Base-by-base conservation (phyloP, 2,888 invertebrate genomes). In the Tortrix viridana region DNA sequence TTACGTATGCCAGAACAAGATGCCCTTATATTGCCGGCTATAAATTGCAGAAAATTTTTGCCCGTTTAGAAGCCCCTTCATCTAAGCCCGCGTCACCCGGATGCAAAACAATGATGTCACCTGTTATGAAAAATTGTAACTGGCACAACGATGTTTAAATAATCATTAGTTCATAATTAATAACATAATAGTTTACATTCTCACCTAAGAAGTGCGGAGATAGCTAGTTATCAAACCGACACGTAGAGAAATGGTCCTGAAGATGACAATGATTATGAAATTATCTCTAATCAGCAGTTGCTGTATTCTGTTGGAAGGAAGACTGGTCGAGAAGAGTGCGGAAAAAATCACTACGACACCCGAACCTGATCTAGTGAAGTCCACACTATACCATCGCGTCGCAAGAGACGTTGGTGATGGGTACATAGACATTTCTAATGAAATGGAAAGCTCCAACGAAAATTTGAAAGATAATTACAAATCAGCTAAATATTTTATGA, bases 171-270 rank as follows among this genome's bases (percentile, higher is more conserved):
- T 74, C 80, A 75, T 74, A 80, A 82, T 75, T 79, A 74, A 79
- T 77, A 86, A 85, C 86, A 85, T 73, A 67, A 60, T 68, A 80
- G 84, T 84, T 86, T 82, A 84, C 84, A 74, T 86, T 84, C 71
- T 72, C 68, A 72, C 65, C 71, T 75, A 69, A 73, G 73, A 73
- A 75, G 81, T 72, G 71, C 70, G 66, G 69, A 71, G 73, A 68
- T 63, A 57, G 67, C 72, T 84, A 88, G 85, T 88, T 74, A 67
- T 56, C 60, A 49, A 67, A 69, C 58, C 68, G 70, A 65, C 70
- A 60, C 65, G 60, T 65, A 60, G 57, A 62, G 73, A 67, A 67
- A 70, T 73, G 73, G 69, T 69, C 72, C 74, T 69, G 69, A 79
- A 68, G 60, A 85, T 85, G 84, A 74, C 75, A 74, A 65, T 71